Evolutionary conservation across 2,113 vertebrate genomes (phyloP), one percentile per base, ranked within the genome.

Genomic region (Atrichornis clamosus): DNA sequence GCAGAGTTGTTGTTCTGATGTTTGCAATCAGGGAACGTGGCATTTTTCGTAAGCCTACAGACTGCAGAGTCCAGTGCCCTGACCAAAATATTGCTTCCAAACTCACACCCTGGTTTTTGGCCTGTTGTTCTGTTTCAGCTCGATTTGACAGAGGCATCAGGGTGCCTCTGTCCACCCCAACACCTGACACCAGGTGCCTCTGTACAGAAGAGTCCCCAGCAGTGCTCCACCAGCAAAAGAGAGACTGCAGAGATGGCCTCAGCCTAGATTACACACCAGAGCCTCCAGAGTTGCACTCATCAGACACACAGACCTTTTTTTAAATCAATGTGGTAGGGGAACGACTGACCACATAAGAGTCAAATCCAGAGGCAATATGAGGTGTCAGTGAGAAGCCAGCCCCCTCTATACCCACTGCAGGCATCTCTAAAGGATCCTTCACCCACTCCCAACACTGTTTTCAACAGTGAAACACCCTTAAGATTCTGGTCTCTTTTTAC

Each of bases 181-280:
- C 42, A n/a, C 32, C 28, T 10, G 7, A 44, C 3, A 44, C 7
- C 18, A 55, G 14, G 28, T 32, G 47, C 56, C n/a, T 46, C 39
- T 22, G 37, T 4, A 47, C 0, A n/a, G n/a, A 47, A 28, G 17
- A 52, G 35, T 23, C 9, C 56, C 26, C 44, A 63, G 49, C 0
- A 69, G n/a, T 21, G 32, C 27, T 22, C 58, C 78, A 68, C 5
- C 37, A 91, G 42, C 59, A 63, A 64, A 63, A 84, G 16, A 24
- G 42, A 52, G 30, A 27, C 33, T 52, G 79, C 53, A 77, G 64
- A 81, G 44, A 39, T 49, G 0, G 64, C 42, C 42, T 64, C 80
- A 88, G 59, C n/a, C 42, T 32, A 6, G 20, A 22, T 23, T 4
- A 37, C 15, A 47, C 58, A 76, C n/a, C 53, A 88, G 58, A 80